Base-by-base conservation (phyloP, 2,113 vertebrate genomes). In the Patagioenas fasciata region DNA sequence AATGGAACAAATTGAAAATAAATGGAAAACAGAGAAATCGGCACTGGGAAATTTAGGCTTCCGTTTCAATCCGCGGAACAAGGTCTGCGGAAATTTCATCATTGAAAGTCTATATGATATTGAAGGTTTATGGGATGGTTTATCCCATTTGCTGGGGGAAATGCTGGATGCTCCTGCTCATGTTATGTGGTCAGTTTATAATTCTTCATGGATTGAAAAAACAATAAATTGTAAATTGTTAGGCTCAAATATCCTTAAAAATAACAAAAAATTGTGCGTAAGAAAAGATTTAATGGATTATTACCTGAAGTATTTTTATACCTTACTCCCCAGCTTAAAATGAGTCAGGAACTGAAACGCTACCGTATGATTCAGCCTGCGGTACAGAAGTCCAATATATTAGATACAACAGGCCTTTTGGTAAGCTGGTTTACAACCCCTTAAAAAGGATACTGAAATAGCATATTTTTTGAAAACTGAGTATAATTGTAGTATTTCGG, bases 1-100 rank as follows among this genome's bases (percentile, higher is more conserved):
- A 61, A 62, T 47, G 28, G 81, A 10, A 89, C 77, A 90, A 87
- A 81, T 47, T n/a, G 48, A 73, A 93, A 93, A 73, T 2, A 14
- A 87, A 81, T 51, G n/a, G 48, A 69, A 93, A 93, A 73, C 2
- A 14, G 64, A 80, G 64, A 64, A 54, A 73, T 31, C 6, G 66
- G 34, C n/a, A 6, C 13, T 4, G 25, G n/a, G 24, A 72, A 83
- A 88, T 31, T 8, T 29, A 92, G 23, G 60, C 0, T 71, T 71
- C 69, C 1, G 0, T 36, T 92, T 73, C 29, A 80, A 88, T 90
- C 50, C n/a, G 3, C 11, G 51, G 54, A 72, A 40, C 23, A 24
- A 5, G 5, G 50, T 93, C 58, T 15, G 24, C 13, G 69, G 71
- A 60, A 56, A 73, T 25, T n/a, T 15, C n/a, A 2, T 54, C 42